Evolutionary conservation across 2,797 vertebrate species (phyloP).

Genomic region (Oceanodroma leucorhoa): DNA sequence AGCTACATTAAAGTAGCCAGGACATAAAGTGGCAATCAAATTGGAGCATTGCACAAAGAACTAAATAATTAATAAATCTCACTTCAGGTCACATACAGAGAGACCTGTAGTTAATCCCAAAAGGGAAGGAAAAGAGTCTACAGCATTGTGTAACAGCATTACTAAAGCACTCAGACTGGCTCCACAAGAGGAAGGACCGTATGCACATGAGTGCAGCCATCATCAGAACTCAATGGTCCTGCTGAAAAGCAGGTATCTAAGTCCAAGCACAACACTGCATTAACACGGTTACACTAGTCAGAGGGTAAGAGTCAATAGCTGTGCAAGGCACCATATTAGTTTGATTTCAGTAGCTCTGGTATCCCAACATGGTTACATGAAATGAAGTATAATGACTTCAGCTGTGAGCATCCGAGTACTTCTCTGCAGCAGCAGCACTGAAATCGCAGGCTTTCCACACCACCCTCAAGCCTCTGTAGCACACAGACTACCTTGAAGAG

Average conservation of each 20-base stretch:
- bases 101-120: neutral
- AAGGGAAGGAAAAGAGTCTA: neutral
- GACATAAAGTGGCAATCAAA: neutral
- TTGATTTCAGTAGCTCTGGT: neutral
- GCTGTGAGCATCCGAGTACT: neutral
- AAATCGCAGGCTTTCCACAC: neutral
- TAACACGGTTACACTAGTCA: fast-evolving
- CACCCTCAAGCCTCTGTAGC: neutral
- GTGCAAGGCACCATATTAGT: neutral
- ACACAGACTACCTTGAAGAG: neutral
- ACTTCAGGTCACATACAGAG: neutral
- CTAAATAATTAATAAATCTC: neutral
- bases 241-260: neutral
- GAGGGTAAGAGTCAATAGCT: neutral
- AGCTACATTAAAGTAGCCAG: neutral
- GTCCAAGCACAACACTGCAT: neutral
- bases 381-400: neutral
- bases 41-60: neutral
- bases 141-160: neutral
- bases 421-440: neutral
- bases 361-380: neutral
- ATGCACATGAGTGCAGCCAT: fast-evolving
- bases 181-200: neutral
- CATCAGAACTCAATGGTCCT: fast-evolving
- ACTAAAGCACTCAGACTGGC: neutral